Percentiles rank a stretch among this genome's conserved stretches.
phyloP scores from a whole-genome alignment of 1,140 invertebrate genomes.

The Tenebrio molitor region DNA sequence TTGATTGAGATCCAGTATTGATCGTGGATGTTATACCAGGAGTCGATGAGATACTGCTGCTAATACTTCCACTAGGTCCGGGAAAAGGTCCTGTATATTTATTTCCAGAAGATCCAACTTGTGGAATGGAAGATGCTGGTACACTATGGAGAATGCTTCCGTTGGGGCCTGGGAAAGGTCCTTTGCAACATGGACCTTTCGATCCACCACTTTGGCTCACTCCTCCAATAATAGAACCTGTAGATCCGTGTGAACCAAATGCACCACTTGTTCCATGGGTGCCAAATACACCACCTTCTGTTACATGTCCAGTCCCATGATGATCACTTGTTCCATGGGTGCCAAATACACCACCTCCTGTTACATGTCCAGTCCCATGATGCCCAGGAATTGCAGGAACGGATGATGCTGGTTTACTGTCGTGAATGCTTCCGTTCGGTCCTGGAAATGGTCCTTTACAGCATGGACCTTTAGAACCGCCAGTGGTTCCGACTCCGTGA shows the following conservation, averaged over 20 bases:
- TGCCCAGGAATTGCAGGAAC: conserved; percentile 7
- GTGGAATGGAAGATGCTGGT: conserved; percentile 31
- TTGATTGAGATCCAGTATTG: conserved; percentile 14
- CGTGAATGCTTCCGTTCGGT: conserved; percentile 44
- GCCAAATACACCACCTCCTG: conserved; percentile 7
- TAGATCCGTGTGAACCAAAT: background rate
- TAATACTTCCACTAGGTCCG: conserved; percentile 56
- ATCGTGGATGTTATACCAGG: background rate
- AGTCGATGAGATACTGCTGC: conserved; percentile 51
- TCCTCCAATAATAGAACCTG: background rate
- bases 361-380: background rate
- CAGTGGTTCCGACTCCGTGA: background rate
- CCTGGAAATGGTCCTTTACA: conserved; percentile 29
- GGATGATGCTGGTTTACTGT: conserved; percentile 39
- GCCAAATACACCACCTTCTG: conserved; percentile 1
- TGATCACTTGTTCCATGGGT: conserved; percentile 2
- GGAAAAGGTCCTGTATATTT: conserved; percentile 56
- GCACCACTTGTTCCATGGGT: background rate
- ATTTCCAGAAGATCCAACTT: conserved; percentile 12
- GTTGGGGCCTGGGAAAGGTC: conserved; percentile 57
- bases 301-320: background rate
- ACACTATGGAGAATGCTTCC: conserved; percentile 56
- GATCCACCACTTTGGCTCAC: background rate
- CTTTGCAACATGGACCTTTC: conserved; percentile 49
- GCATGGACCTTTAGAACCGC: background rate